These are phyloP conservation scores for Aleiodes leptofemur DNA, from an alignment of 2,888 invertebrate genomes.

Conservation along the genomic window DNA sequence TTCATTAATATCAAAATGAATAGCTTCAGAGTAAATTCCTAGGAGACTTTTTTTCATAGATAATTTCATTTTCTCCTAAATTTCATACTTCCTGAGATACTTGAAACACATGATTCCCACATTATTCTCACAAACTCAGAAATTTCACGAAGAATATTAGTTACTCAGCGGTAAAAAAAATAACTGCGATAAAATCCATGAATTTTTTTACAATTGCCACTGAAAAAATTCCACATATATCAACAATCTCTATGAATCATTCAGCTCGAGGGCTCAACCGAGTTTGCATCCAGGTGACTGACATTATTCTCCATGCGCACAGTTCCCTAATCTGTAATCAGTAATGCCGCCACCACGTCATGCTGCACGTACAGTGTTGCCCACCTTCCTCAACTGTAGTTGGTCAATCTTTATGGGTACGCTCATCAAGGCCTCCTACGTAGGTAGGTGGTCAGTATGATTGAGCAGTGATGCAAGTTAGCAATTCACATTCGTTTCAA, in stretches of 20 bases:
- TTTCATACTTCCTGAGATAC: too few species aligned
- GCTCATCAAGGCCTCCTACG: conserved; percentile 11
- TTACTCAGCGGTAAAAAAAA: too few species aligned
- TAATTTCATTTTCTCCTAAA: too few species aligned
- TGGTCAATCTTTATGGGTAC: conserved; percentile 34
- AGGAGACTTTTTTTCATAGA: too few species aligned
- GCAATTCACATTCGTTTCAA: neutral
- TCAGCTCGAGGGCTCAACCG: conserved; percentile 31
- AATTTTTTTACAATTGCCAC: conserved; percentile 17
- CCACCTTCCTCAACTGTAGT: conserved; percentile 47
- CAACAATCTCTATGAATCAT: conserved; percentile 53
- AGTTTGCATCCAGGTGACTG: conserved; percentile 60
- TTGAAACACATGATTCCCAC: too few species aligned
- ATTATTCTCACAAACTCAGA: too few species aligned
- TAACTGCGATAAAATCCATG: neutral
- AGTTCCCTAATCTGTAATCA: conserved; percentile 63
- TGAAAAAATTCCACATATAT: neutral
- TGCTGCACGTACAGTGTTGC: conserved; percentile 56
- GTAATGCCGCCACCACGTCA: conserved; percentile 62
- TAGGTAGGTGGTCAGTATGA: conserved; percentile 28
- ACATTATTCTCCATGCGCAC: conserved; percentile 59
- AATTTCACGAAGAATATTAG: too few species aligned
- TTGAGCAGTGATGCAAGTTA: neutral
- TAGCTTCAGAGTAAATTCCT: too few species aligned
- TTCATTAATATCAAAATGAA: too few species aligned